A percentile compares a stretch with the other conserved stretches of the same genome.
These are phyloP conservation scores for Trichacis sp. DNA, from an alignment of 2,888 invertebrate species.

Conservation along the genomic window DNA sequence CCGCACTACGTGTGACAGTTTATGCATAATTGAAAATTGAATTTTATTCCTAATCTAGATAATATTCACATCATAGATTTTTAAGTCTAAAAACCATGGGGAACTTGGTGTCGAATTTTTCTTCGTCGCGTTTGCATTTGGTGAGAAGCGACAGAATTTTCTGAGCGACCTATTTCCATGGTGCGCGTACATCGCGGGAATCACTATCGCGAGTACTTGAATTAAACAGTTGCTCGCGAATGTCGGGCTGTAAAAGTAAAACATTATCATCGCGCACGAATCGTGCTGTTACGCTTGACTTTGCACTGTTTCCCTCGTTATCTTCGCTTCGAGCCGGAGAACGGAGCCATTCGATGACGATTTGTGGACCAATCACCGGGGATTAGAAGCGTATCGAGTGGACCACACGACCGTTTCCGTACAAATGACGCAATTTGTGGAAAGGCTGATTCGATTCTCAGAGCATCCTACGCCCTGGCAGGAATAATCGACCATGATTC, in stretches of 20 bases:
- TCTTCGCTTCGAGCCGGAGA: neutral
- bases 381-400: slow-evolving; percentile 15
- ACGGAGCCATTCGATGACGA: slow-evolving; percentile 1
- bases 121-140: slow-evolving; percentile 45
- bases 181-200: slow-evolving; percentile 30
- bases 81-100: too few relatives aligned
- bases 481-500: too few relatives aligned
- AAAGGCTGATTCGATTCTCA: slow-evolving; percentile 22
- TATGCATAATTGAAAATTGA: too few relatives aligned
- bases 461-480: too few relatives aligned
- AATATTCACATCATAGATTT: too few relatives aligned
- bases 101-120: too few relatives aligned
- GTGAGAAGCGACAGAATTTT: slow-evolving; percentile 37
- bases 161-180: slow-evolving; percentile 34
- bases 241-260: neutral
- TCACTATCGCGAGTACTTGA: slow-evolving; percentile 7
- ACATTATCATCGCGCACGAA: neutral
- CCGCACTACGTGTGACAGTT: too few relatives aligned
- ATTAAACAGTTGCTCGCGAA: neutral
- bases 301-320: neutral
- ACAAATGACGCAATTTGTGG: slow-evolving; percentile 50
- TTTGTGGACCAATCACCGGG: slow-evolving; percentile 15
- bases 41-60: too few relatives aligned
- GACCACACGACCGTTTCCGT: slow-evolving; percentile 40
- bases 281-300: neutral